A percentile compares a stretch with the other conserved stretches of the same genome.
Evolutionary conservation across 2,888 invertebrate species (phyloP).

Genomic region (Ormyrus rosae): DNA sequence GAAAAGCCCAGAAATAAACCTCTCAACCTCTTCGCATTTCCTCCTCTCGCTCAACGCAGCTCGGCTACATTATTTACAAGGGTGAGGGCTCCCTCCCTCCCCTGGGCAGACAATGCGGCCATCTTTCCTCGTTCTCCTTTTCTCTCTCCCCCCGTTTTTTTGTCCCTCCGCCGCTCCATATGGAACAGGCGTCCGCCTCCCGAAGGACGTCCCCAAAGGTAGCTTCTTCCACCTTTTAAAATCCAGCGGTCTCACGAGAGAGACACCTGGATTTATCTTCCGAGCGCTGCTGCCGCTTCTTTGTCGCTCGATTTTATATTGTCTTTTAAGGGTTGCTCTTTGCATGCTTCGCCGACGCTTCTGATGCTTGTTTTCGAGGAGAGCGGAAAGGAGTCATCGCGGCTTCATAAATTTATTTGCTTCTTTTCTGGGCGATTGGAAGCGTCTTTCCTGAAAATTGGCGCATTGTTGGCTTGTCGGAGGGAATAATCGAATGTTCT

Average conservation of each 20-base stretch:
- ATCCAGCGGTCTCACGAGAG: conserved; percentile 20
- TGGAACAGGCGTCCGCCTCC: conserved; percentile 65
- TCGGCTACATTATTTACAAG: conserved; percentile 73
- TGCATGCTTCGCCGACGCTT: background rate
- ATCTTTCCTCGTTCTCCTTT: conserved; percentile 60
- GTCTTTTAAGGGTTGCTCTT: conserved; percentile 9
- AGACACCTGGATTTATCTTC: conserved; percentile 22
- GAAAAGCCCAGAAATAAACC: conserved; percentile 2
- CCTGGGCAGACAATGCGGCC: conserved; percentile 71
- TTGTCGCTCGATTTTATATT: background rate
- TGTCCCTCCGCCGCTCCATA: conserved; percentile 66
- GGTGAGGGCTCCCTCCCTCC: conserved; percentile 56
- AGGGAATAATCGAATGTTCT: no score
- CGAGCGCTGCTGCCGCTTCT: no score
- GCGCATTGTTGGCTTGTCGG: no score
- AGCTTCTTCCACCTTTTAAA: conserved; percentile 44
- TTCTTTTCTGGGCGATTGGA: no score
- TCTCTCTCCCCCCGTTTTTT: conserved; percentile 54
- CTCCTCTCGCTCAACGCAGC: conserved; percentile 60
- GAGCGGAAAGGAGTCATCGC: background rate
- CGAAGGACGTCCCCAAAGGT: conserved; percentile 46
- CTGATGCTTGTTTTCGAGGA: background rate
- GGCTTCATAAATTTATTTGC: conserved; percentile 2
- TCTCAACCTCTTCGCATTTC: conserved; percentile 60
- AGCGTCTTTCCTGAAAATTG: no score